Base-by-base conservation (phyloP, 2,113 vertebrate genomes). In the Phoenicopterus ruber region DNA sequence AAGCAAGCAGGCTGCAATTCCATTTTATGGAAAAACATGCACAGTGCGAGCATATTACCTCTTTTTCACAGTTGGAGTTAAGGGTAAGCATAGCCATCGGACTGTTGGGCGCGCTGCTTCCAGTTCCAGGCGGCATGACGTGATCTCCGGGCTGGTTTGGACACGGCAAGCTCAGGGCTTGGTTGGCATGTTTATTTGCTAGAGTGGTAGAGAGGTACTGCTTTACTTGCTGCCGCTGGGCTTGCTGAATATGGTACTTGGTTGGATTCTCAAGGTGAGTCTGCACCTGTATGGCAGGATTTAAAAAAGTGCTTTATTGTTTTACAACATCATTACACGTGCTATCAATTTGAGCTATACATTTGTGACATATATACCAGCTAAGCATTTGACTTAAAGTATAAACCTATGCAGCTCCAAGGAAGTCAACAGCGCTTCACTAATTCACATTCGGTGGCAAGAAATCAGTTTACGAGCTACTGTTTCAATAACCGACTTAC, bases 21-120 rank as follows among this genome's bases (percentile, higher is more conserved):
- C 2, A 12, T 55, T 80, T 57, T 16, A 22, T 12, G 5, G 17
- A 8, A 25, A 32, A 83, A 46, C 2, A 62, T 0, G 0, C n/a
- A 19, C 6, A 50, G 22, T 0, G 8, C 86, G 38, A 63, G 85
- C 0, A 0, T 54, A 57, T 97, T 98, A 99, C 99, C 98, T 99
- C 99, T 97, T 99, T 99, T 96, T 99, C 99, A 94, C 98, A 99
- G 98, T 98, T 99, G 97, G 98, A 98, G 98, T 99, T 99, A 69
- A 99, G 98, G 86, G 99, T 99, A 88, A 99, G 98, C 99, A 99
- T 98, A 90, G 99, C 99, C 99, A 99, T 99, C 16, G 99, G 99
- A 97, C 99, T 99, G 98, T 99, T 99, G 97, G 99, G 99, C 12
- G 99, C 99, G 70, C 99, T 99, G 99, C 98, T 99, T 96, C 99